These are phyloP conservation scores for Eilema sororculum DNA, from an alignment of 2,888 invertebrate species.

Conservation along the genomic window DNA sequence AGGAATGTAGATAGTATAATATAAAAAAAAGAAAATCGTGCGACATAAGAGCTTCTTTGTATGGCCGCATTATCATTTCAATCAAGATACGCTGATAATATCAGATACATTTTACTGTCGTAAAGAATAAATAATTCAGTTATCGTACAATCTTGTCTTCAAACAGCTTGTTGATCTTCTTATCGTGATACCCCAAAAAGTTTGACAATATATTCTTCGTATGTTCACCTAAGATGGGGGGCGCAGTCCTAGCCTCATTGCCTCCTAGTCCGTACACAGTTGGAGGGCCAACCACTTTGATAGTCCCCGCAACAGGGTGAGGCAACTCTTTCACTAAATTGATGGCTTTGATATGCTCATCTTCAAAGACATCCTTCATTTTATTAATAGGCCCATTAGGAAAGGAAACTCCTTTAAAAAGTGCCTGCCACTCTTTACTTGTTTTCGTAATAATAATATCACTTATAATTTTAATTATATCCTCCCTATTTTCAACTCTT, in stretches of 20 bases:
- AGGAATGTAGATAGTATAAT: too few species aligned
- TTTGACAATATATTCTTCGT: conserved; percentile 91
- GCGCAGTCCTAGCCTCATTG: conserved; percentile 90
- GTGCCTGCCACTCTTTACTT: conserved; percentile 91
- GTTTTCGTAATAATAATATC: conserved; percentile 87
- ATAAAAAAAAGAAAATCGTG: too few species aligned
- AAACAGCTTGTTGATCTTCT: conserved; percentile 87
- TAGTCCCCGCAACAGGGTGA: conserved; percentile 90
- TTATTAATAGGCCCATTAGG: conserved; percentile 97
- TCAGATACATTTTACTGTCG: background rate
- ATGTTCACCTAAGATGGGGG: conserved; percentile 96
- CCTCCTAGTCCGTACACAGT: conserved; percentile 92
- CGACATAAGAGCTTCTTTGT: background rate
- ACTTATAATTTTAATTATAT: conserved; percentile 89
- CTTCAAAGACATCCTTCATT: conserved; percentile 94
- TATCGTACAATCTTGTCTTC: conserved; percentile 74
- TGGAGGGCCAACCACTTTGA: conserved; percentile 95
- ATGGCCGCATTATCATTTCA: background rate
- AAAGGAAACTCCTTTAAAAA: conserved; percentile 92
- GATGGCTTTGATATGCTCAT: conserved; percentile 93
- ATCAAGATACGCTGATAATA: background rate
- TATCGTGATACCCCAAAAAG: conserved; percentile 88
- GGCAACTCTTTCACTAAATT: conserved; percentile 90
- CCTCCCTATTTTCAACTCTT: conserved; percentile 92
- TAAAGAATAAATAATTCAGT: background rate